A percentile compares a stretch with the other conserved stretches of the same genome.
phyloP scores from a whole-genome alignment of 2,113 vertebrate species.

The Scomber japonicus region DNA sequence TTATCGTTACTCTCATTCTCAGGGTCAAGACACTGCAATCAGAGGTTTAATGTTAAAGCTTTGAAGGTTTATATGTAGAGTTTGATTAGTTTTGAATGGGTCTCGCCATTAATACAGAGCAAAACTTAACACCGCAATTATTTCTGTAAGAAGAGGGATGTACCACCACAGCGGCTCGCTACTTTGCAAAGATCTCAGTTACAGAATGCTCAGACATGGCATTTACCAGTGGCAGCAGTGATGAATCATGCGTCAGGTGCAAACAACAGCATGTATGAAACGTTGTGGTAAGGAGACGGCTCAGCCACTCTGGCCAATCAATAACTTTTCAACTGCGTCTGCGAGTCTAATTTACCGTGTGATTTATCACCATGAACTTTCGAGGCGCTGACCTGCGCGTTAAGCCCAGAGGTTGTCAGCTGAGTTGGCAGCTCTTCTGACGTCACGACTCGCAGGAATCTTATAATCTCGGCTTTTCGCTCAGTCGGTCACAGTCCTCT shows the following conservation, averaged over 20 bases:
- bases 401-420: slow-evolving; percentile 6
- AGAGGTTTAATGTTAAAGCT: slow-evolving; percentile 37
- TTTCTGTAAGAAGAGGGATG: slow-evolving; percentile 1
- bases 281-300: slow-evolving; percentile 26
- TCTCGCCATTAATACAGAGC: slow-evolving; percentile 6
- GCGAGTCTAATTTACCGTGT: slow-evolving; percentile 35
- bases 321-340: slow-evolving; percentile 41
- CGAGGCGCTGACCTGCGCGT: slow-evolving; percentile 8
- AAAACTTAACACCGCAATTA: background rate
- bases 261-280: slow-evolving; percentile 65
- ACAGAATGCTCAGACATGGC: slow-evolving; percentile 29
- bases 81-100: slow-evolving; percentile 50
- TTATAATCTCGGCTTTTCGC: slow-evolving; percentile 38
- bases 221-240: slow-evolving; percentile 65
- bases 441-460: slow-evolving; percentile 36
- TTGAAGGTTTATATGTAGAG: slow-evolving; percentile 5
- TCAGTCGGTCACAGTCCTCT: slow-evolving; percentile 53
- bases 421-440: background rate
- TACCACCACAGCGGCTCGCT: background rate
- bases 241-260: slow-evolving; percentile 60
- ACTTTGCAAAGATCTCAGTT: slow-evolving; percentile 4
- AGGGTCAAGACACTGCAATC: slow-evolving; percentile 59
- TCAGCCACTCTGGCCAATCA: slow-evolving; percentile 40
- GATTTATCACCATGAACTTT: slow-evolving; percentile 62
- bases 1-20: slow-evolving; percentile 17